Base-by-base conservation (phyloP, 2,888 invertebrate species). In the Noctua janthina region DNA sequence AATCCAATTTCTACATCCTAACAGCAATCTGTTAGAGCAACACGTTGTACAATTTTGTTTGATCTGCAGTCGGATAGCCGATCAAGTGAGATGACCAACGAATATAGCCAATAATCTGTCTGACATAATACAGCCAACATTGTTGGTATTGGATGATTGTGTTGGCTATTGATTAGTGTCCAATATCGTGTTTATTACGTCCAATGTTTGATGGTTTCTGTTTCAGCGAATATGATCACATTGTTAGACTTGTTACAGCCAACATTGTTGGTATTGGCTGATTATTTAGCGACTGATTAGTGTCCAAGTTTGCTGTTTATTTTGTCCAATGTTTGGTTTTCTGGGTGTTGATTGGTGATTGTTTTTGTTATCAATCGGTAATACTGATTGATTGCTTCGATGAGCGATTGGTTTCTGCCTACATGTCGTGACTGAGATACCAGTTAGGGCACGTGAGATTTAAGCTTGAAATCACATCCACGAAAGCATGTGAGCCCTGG, bases 1-100 rank as follows among this genome's bases (percentile, higher is more conserved):
- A 39, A 83, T 13, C 13, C 5, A 64, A 43, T 49, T 39, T 64
- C 39, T 84, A 87, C 59, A 82, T 84, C 87, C 70, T 29, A 5
- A 59, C 62, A 78, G 83, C 76, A 90, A 87, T 89, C 76, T 84
- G 85, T 85, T 84, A 82, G 75, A 85, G 89, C 86, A 91, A 91
- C 88, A 90, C 85, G 90, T 91, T 91, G 88, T 86, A 81, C 62
- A 79, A 76, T 85, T 88, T 87, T 87, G 90, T 88, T 92, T 90
- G 86, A 87, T 88, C 88, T 87, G 85, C 82, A 79, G 74, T 80
- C 75, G 76, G 75, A 87, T 81, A 82, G 76, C 75, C 79, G 86
- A 90, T 90, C 89, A 88, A 89, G 86, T 85, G 82, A 82, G 87
- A 89, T 91, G 89, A 91, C 88, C 83, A 81, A 29, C 84, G 86